Percentiles rank a stretch among this genome's conserved stretches.
Evolutionary conservation across 2,888 invertebrate species (phyloP).

Genomic region (Cheilosia urbana): DNA sequence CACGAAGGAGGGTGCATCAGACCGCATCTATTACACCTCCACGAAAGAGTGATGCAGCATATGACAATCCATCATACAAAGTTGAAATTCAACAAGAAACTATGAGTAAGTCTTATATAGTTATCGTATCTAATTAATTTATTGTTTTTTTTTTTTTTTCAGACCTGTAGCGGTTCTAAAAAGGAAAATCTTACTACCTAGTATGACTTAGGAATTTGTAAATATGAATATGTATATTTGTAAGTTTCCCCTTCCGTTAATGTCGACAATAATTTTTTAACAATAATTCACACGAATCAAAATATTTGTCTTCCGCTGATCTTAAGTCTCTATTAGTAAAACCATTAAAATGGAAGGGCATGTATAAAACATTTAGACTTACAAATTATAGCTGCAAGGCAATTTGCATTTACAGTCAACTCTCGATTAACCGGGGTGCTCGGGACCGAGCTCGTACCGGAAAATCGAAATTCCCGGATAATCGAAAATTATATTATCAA

Average conservation of each 20-base stretch:
- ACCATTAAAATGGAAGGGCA: not conserved
- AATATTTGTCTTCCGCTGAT: not conserved
- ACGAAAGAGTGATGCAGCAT: constrained; percentile 93
- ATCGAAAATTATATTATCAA: too few species aligned
- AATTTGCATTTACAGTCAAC: constrained; percentile 1
- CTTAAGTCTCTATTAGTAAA: not conserved
- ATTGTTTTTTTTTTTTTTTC: constrained; percentile 36
- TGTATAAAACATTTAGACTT: not conserved
- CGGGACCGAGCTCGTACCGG: too few species aligned
- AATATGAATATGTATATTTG: constrained; percentile 45
- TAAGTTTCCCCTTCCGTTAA: constrained; percentile 15
- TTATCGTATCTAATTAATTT: constrained; percentile 49
- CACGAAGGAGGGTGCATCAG: constrained; percentile 89
- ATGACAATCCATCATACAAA: constrained; percentile 97
- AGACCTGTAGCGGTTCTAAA: constrained; percentile 79
- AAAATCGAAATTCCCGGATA: too few species aligned
- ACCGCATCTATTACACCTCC: constrained; percentile 92
- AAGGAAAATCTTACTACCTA: constrained; percentile 10
- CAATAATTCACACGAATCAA: not conserved
- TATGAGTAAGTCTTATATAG: constrained; percentile 88
- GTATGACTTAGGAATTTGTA: constrained; percentile 41
- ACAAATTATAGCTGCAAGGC: not conserved
- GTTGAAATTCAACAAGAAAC: constrained; percentile 96
- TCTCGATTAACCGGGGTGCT: too few species aligned
- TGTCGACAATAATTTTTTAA: constrained; percentile 5